Evolutionary conservation across 2,888 invertebrate genomes (phyloP).

Genomic region (Nephrotoma appendiculata): DNA sequence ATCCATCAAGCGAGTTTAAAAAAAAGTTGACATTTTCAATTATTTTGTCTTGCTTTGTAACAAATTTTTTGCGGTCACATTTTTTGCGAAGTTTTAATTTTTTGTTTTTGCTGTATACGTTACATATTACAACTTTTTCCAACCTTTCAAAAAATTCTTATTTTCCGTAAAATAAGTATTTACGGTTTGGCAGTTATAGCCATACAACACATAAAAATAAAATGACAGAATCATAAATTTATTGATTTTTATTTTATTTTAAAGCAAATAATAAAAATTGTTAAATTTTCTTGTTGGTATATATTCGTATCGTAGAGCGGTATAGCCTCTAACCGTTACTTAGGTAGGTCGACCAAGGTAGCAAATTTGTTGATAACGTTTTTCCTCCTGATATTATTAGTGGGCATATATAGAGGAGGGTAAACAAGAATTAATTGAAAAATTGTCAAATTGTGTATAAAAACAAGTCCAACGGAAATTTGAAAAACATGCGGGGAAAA

Average conservation of each 20-base stretch:
- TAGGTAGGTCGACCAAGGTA: neutral
- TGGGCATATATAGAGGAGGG: neutral
- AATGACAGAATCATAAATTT: neutral
- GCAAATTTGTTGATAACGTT: neutral
- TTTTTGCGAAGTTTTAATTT: neutral
- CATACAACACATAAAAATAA: neutral
- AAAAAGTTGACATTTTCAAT: neutral
- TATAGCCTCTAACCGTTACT: neutral
- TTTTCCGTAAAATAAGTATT: neutral
- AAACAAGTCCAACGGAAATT: neutral
- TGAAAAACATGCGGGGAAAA: neutral
- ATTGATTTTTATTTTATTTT: neutral
- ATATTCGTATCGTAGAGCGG: neutral
- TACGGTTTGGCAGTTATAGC: neutral
- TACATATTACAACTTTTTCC: neutral
- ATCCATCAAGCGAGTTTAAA: neutral
- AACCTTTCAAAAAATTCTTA: neutral
- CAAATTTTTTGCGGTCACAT: neutral
- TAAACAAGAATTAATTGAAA: neutral
- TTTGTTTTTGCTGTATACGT: neutral
- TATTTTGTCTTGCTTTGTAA: neutral
- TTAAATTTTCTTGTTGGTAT: neutral
- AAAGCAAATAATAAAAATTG: neutral
- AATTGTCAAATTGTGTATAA: neutral
- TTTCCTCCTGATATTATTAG: neutral